phyloP scores from a whole-genome alignment of 2,797 vertebrate genomes.

The Steatocranus sp. region DNA sequence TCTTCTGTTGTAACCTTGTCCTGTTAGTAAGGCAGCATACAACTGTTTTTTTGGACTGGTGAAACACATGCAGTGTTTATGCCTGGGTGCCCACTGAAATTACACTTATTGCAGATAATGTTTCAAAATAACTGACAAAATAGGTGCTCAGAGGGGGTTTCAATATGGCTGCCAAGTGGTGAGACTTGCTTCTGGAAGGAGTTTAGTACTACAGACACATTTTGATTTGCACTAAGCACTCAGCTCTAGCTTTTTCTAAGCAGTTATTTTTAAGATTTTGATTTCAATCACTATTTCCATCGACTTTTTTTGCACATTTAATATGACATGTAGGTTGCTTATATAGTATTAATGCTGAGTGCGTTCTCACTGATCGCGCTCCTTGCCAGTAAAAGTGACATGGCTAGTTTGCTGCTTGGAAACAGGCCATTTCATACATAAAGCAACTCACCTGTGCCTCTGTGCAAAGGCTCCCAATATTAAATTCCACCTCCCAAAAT shows the following conservation, averaged over 20 bases:
- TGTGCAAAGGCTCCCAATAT: conserved; percentile 28
- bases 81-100: neutral
- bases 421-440: conserved; percentile 47
- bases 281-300: neutral
- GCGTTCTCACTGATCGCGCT: conserved; percentile 43
- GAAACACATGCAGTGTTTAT: neutral
- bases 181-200: neutral
- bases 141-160: neutral
- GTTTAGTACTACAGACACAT: neutral
- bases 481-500: conserved; percentile 42
- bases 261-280: neutral
- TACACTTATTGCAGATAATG: neutral
- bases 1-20: neutral
- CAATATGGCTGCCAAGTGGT: neutral
- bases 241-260: neutral
- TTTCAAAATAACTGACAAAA: neutral
- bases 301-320: neutral
- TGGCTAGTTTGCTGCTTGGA: conserved; percentile 37
- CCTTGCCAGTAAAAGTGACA: conserved; percentile 8
- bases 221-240: neutral
- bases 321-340: conserved; percentile 33
- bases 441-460: conserved; percentile 49
- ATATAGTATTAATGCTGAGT: conserved; percentile 45
- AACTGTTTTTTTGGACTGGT: rapidly evolving
- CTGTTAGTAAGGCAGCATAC: neutral